Evolutionary conservation across 2,888 invertebrate genomes (phyloP), one percentile per base, ranked within the genome.

Genomic region (Cephus nigrinus): DNA sequence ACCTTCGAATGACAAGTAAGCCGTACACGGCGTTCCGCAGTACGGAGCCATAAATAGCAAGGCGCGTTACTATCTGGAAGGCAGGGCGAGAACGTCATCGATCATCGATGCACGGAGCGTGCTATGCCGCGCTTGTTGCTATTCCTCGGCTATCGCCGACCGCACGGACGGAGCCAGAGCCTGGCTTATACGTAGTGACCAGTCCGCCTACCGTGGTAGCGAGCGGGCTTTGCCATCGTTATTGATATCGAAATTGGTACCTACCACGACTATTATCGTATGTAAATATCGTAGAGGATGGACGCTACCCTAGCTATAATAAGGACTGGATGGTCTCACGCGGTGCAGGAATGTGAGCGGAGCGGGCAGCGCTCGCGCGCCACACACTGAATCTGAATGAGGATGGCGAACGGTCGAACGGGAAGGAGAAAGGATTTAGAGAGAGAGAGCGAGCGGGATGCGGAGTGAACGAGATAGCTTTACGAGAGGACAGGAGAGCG

Each of bases 311-410:
- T 72, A 75, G 78, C 78, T 72, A 75, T 74, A 71, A 69, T 35
- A 75, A 72, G 72, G 75, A 78, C 72, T 35, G 71, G 74, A 74
- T 72, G 36, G 78, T 78, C 78, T 78, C 78, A 78, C 78, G 78
- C 75, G 75, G 78, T 75, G 78, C 69, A 75, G 75, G 78, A 78
- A 78, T 78, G 78, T 75, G 75, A 78, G 72, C 72, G 75, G 72
- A 34, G 77, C 71, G 71, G 36, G 68, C 68, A 72, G 72, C 75
- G 75, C 72, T 75, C 55, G 75, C 30, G 33, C 71, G 75, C 78
- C 32, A 71, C 12, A 71, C 32, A 71, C 31, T 31, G 71, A 71
- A 71, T 71, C 71, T 31, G 71, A 55, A 55, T 55, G 55, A 55
- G 55, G 55, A 55, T 55, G 77, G 77, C 69, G 73, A 78, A 55